phyloP scores from a whole-genome alignment of 1,140 invertebrate genomes.

The Cotesia glomerata region DNA sequence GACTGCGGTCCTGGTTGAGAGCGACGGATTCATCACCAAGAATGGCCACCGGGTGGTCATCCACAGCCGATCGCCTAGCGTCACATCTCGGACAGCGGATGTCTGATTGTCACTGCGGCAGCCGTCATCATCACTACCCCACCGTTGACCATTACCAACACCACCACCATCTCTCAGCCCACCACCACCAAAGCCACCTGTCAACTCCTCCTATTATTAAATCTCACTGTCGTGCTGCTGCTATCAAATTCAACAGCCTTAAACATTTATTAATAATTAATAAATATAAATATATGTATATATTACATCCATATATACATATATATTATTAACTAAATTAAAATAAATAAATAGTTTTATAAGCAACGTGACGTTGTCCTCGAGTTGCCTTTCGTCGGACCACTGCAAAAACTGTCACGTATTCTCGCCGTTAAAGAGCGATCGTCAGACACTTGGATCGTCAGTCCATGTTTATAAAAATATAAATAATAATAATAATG shows the following conservation, averaged over 20 bases:
- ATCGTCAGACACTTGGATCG: neutral
- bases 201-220: constrained; percentile 4
- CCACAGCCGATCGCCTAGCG: constrained; percentile 82
- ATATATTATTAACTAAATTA: too few relatives aligned
- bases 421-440: constrained; percentile 39
- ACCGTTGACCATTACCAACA: neutral
- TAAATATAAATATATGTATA: too few relatives aligned
- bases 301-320: too few relatives aligned
- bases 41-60: constrained; percentile 89
- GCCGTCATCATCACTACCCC: constrained; percentile 9
- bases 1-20: constrained; percentile 82
- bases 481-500: constrained; percentile 5
- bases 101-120: constrained; percentile 75
- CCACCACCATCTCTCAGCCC: constrained; percentile 13
- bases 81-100: constrained; percentile 79
- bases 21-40: constrained; percentile 80
- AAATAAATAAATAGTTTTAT: constrained; percentile 46
- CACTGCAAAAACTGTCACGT: constrained; percentile 23
- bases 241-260: constrained; percentile 48
- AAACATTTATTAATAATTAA: constrained; percentile 6
- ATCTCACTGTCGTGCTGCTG: constrained; percentile 20
- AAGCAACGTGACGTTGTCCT: constrained; percentile 48
- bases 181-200: constrained; percentile 15
- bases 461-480: neutral
- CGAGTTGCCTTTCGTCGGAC: constrained; percentile 57